Evolutionary conservation across 2,113 vertebrate genomes (phyloP), one percentile per base, ranked within the genome.

Genomic region (Nothobranchius kuhntae): DNA sequence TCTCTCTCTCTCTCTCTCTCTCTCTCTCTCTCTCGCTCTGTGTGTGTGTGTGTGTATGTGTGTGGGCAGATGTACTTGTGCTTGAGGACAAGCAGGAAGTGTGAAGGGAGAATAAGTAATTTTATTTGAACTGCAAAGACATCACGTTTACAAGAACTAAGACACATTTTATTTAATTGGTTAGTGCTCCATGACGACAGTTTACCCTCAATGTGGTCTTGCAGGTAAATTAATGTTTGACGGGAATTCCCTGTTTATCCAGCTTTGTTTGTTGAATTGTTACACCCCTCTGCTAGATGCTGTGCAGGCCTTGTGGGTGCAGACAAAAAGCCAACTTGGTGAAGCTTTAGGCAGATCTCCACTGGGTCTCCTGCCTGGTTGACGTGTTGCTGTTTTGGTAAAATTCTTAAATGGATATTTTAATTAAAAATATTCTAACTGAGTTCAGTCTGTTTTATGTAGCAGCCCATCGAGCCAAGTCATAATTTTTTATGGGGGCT

Each of bases 41-140:
- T 68, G 64, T 72, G 36, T 61, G 60, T 54, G 48, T 24, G 47
- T 48, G 13, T 69, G 44, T 73, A 54, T 55, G 38, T 65, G 54
- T 75, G 21, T 51, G 38, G 24, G 21, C 40, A 21, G 42, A 53
- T 13, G 14, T 75, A 61, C 62, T 57, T 66, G 35, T 46, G 55
- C 24, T 53, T 51, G 21, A 64, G 56, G 61, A 59, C 53, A 60
- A 14, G 12, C 15, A 35, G 51, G 15, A 63, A 50, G 38, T 61
- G 69, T 55, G 62, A 70, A 10, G 1, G 12, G 6, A 53, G 30
- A 35, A 68, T 61, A 36, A 54, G 24, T 26, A 17, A 65, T 67
- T 70, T 65, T 9, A 63, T 73, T 68, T 63, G 6, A 77, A 63
- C 65, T 50, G 38, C 57, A 75, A 72, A 62, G 40, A 47, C 35